Base-by-base conservation (phyloP, 2,888 invertebrate species). In the Patella caerulea region DNA sequence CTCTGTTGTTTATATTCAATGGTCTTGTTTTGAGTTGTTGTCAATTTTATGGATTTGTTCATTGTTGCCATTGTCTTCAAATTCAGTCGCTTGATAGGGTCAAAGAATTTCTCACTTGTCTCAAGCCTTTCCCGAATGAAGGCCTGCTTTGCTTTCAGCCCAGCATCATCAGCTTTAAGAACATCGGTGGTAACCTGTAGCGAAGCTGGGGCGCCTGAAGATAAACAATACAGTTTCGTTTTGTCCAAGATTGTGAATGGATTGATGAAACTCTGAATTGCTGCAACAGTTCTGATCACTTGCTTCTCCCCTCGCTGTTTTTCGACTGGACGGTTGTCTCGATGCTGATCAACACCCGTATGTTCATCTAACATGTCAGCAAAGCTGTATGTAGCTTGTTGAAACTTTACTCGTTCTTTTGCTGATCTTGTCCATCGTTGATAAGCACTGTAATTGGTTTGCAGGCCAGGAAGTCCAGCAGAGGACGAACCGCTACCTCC, bases 341-440 rank as follows among this genome's bases (percentile, higher is more conserved):
- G 55, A 70, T 85, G 84, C 14, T 17, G 59, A 24, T 45, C 71
- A 3, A 77, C 76, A 69, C 0, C 2, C 29, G 56, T 52, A 14
- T 70, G 17, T 4, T 78, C 78, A 14, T 29, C 29, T 45, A 79
- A 45, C 82, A 83, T 84, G 19, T 80, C 80, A 52, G 34, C 34
- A 7, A 34, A 34, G 34, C 34, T 34, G 75, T 81, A 71, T 54
- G 79, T 76, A 3, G 74, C 71, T 11, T 76, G 52, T n/a, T 74
- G 72, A 78, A 76, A 82, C 55, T 79, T 69, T 15, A 76, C 75
- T 52, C 78, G 15, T 52, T 76, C 78, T 65, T 77, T 78, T 24
- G 80, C 77, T 19, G 80, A 75, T 54, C 78, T 53, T 2, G 78
- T 76, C 82, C 81, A 83, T 34, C 83, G 15, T 73, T 82, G 82